Base-by-base conservation (phyloP, 2,888 invertebrate genomes). In the Lochmaea crataegi region DNA sequence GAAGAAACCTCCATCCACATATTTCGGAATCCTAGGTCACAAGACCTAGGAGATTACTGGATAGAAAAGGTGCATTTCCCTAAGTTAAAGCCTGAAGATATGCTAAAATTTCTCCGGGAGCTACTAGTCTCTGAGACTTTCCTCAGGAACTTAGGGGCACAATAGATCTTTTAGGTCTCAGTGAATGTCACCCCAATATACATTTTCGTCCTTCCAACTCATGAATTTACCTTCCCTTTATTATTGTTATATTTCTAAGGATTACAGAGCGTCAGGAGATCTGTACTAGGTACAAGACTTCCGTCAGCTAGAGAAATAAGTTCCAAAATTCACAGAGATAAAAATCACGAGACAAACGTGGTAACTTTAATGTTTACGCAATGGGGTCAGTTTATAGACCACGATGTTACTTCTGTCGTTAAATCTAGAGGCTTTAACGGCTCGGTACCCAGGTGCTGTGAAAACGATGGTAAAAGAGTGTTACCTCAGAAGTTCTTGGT, bases 351-450 rank as follows among this genome's bases (percentile, higher is more conserved):
- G 77, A 89, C 91, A 7, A 89, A 90, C 0, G 89, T 90, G 0
- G 89, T 95, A 10, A 94, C 94, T 0, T 91, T 94, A 78, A 91
- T 94, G 90, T 89, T 95, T 73, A 96, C 95, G 91, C 96, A 96
- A 84, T 96, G 96, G 94, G 96, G 96, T 0, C 96, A 97, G 86
- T 93, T 97, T 80, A 83, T 97, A 72, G 96, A 96, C 83, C 96
- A 97, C 82, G 96, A 97, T 84, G 87, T 97, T 77, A 95, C 94
- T 56, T 92, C 94, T 0, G 92, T 94, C 5, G 93, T 93, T 0
- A 94, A 94, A 81, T 92, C 93, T 1, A 88, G 91, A 79, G 93
- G 94, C 9, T 94, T 94, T 82, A 94, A 94, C 83, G 93, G 93
- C 9, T 92, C 94, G 0, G 91, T 95, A 70, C 94, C 95, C 45